Evolutionary conservation across 2,797 vertebrate genomes (phyloP).

Genomic region (Anisognathus igniventris): DNA sequence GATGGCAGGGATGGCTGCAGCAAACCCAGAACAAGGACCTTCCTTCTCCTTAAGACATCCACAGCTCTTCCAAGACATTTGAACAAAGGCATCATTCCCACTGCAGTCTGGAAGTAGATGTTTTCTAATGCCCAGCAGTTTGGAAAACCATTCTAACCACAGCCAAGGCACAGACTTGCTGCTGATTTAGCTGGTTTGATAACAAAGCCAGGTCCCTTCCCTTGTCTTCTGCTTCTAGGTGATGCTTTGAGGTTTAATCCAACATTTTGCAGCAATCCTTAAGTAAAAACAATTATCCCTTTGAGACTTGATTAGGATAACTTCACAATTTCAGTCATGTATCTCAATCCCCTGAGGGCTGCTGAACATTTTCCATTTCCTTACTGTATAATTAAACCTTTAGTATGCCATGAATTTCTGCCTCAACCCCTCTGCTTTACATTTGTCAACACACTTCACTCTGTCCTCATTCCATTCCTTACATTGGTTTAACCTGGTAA

Average conservation of each 20-base stretch:
- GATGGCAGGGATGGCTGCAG: neutral
- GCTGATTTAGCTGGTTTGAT: neutral
- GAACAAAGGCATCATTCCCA: neutral
- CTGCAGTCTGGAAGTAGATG: rapidly evolving
- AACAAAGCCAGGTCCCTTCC: neutral
- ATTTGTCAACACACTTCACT: neutral
- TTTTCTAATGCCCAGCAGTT: neutral
- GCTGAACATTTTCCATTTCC: neutral
- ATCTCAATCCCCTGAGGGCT: rapidly evolving
- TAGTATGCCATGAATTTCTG: neutral
- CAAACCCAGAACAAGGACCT: rapidly evolving
- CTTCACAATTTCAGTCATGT: neutral
- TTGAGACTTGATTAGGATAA: neutral
- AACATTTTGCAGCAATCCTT: neutral
- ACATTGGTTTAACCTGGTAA: neutral
- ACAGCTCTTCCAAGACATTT: neutral
- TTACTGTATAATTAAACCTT: neutral
- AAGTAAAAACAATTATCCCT: neutral
- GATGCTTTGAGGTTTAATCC: neutral
- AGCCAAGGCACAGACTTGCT: neutral
- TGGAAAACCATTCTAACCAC: neutral
- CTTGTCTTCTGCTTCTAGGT: neutral
- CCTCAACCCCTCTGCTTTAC: neutral
- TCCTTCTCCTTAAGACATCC: too few relatives aligned
- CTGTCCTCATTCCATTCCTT: neutral